Evolutionary conservation across 2,113 vertebrate genomes (phyloP), one percentile per base, ranked within the genome.

Genomic region (Salvelinus alpinus): DNA sequence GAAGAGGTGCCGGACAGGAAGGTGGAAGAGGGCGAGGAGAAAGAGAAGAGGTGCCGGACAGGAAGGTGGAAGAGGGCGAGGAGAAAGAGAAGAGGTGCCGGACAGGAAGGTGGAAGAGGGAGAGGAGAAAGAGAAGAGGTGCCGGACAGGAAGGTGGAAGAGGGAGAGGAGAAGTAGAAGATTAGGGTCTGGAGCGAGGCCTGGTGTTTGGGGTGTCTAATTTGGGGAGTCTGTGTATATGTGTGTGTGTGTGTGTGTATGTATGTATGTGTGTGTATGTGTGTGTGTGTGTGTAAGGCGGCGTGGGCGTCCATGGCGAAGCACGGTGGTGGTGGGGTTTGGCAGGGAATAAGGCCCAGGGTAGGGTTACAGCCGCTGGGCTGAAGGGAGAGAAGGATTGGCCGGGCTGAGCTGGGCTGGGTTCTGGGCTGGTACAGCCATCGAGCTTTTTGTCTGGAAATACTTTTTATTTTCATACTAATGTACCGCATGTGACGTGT

Each of bases 271-370:
- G 27, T 65, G 73, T 31, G 67, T 48, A 31, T 62, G 70, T 31
- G 12, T 25, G 74, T 44, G 38, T 31, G 71, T 65, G 38, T 47
- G 38, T 87, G 84, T 78, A 83, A 88, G 86, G 88, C 86, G 88
- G 84, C 82, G 78, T 18, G 82, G 82, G 89, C 85, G 81, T 88
- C 81, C 83, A 77, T 88, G 80, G 78, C 88, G 88, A 90, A 91
- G 88, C 92, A 89, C 83, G 84, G 87, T 83, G 90, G 89, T 89
- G 54, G 90, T 88, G 88, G 88, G 88, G 89, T 89, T 89, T 92
- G 92, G 90, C 92, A 89, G 29, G 8, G 59, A 77, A 60, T 87
- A 88, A 83, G 81, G 78, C 83, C 70, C 71, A 72, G 85, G 82
- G 86, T 90, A 82, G 87, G 83, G 84, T 92, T 92, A 90, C 88